phyloP scores from a whole-genome alignment of 2,797 vertebrate genomes.

The Simalia tracyae region DNA sequence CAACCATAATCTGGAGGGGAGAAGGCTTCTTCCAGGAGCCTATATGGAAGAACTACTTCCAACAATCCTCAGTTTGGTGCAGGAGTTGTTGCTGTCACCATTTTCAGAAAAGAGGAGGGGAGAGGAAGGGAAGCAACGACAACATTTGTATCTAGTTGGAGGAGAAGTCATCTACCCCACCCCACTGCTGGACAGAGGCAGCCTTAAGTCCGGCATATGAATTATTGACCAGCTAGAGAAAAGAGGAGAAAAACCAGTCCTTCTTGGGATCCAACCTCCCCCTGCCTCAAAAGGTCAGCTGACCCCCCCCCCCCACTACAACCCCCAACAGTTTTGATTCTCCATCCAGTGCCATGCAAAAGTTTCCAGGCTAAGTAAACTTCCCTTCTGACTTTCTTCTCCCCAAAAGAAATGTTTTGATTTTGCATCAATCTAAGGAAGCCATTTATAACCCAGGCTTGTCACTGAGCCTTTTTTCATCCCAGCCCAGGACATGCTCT shows the following conservation, averaged over 20 bases:
- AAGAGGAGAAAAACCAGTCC: fast-evolving
- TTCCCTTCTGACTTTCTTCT: slow-evolving; percentile 75
- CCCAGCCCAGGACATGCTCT: slow-evolving; percentile 88
- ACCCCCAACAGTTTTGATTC: slow-evolving; percentile 14
- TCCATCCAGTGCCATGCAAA: slow-evolving; percentile 48
- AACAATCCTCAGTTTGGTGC: not conserved
- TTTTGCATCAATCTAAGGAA: slow-evolving; percentile 82
- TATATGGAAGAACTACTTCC: too few relatives aligned
- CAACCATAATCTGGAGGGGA: too few relatives aligned
- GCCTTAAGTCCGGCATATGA: not conserved
- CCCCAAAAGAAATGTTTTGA: slow-evolving; percentile 78
- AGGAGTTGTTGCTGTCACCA: not conserved
- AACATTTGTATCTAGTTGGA: too few relatives aligned
- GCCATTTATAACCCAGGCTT: slow-evolving; percentile 78
- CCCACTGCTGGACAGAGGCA: not conserved
- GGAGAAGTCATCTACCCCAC: not conserved
- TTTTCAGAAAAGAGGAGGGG: too few relatives aligned
- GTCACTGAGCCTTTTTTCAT: slow-evolving; percentile 78
- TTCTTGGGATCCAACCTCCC: too few relatives aligned
- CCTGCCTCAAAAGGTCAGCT: not conserved
- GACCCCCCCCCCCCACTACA: fast-evolving
- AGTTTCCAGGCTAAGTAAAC: slow-evolving; percentile 77
- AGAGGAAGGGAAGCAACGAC: not conserved
- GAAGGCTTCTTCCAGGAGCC: too few relatives aligned
- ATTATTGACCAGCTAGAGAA: not conserved